Evolutionary conservation across 2,888 invertebrate genomes (phyloP), one percentile per base, ranked within the genome.

Genomic region (Galeopsomyia nigrocyanea): DNA sequence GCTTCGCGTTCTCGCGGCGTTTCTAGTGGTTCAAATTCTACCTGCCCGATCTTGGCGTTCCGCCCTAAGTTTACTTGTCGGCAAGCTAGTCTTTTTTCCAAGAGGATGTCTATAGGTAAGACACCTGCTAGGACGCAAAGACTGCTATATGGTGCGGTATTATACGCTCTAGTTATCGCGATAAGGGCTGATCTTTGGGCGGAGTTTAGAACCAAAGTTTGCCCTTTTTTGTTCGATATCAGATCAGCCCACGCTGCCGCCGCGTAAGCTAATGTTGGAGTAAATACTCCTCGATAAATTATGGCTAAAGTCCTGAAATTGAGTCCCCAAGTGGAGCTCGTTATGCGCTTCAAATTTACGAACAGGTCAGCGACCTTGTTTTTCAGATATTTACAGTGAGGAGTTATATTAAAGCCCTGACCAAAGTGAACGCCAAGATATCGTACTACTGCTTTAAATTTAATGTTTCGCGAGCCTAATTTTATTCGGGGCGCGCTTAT

Each of bases 221-320:
- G 10, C n/a, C 22, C n/a, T 9, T 53, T 21, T 3, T 2, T 22
- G 5, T 10, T 19, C 10, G 51, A 56, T 0, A 51, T 3, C 19
- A 58, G 53, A n/a, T 73, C 63, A 0, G 14, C 22, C 78, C 76
- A 77, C 0, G 69, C 66, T 0, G 56, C 68, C 0, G 75, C 67
- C 3, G 73, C 78, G 46, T 77, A 78, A 0, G 75, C 60, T 0
- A 67, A 22, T 0, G 75, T 75, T 0, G 76, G 76, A 2, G 70
- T 21, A 53, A 62, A 77, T 0, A 76, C 31, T 0, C 72, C 73
- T 13, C 51, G 68, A 50, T 78, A 78, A 1, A 76, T 26, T 0
- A 55, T 69, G 0, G 0, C 6, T 39, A 76, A 22, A 0, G 60
- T 56, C 0, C 47, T 31, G 5, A 7, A 19, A 2, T 56, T 53